Conservation (phyloP, 1,140 invertebrate genomes). For the Drosophila parabipectinata region DNA sequence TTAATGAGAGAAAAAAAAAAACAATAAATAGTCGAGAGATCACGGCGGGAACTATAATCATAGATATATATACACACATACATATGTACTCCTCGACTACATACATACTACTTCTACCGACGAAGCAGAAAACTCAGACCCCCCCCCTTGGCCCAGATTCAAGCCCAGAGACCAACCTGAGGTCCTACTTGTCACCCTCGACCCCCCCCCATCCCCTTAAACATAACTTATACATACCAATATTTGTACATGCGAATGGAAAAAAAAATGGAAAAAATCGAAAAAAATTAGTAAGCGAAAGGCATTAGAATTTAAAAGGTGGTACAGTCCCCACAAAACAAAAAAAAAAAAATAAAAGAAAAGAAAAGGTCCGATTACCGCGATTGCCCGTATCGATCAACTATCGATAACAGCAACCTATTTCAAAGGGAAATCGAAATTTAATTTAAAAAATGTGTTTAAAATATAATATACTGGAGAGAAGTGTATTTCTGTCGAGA, state of each 20-base stretch:
- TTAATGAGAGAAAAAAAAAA: background rate
- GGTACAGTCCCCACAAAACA: background rate
- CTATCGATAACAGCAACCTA: conserved; percentile 20
- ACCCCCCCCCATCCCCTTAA: conserved; percentile 10
- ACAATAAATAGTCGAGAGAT: conserved; percentile 14
- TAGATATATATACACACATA: conserved; percentile 52
- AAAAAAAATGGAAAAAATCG: conserved; percentile 2
- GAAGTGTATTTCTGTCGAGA: conserved; percentile 71
- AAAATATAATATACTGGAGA: conserved; percentile 67
- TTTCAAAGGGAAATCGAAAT: conserved; percentile 36
- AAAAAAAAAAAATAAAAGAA: background rate
- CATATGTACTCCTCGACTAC: conserved; percentile 57
- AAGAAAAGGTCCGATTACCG: conserved; percentile 17
- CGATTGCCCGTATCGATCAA: conserved; percentile 4
- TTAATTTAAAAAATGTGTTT: conserved; percentile 70
- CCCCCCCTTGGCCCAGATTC: conserved; percentile 1
- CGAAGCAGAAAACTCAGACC: conserved; percentile 22
- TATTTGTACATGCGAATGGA: conserved; percentile 73
- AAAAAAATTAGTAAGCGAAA: conserved; percentile 9
- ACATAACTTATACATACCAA: conserved; percentile 72
- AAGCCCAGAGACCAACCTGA: background rate
- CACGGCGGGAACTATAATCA: conserved; percentile 33
- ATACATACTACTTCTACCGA: conserved; percentile 43
- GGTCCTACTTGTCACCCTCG: conserved; percentile 14
- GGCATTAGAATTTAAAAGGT: conserved; percentile 28